These are phyloP conservation scores for Hydropsyche tenuis DNA, from an alignment of 1,140 invertebrate species.

Conservation along the genomic window DNA sequence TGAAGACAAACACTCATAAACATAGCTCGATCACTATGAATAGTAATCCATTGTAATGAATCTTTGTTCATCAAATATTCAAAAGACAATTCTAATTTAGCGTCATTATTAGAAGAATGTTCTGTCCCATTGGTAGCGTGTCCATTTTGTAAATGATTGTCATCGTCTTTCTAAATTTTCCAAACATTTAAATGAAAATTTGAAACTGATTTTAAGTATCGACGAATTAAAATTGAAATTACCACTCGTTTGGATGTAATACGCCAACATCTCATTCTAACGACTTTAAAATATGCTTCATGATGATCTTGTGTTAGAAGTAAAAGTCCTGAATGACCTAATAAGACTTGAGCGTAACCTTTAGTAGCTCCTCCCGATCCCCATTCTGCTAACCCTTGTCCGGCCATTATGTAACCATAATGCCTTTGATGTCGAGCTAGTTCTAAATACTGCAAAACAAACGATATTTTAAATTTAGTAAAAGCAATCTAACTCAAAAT, in stretches of 20 bases:
- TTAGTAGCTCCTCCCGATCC: slow-evolving; percentile 39
- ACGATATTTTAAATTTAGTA: background rate
- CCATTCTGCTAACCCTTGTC: slow-evolving; percentile 57
- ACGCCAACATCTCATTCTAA: slow-evolving; percentile 94
- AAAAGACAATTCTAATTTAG: slow-evolving; percentile 83
- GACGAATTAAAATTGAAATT: slow-evolving; percentile 54
- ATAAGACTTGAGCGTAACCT: slow-evolving; percentile 33
- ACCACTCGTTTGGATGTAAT: slow-evolving; percentile 87
- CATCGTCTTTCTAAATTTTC: slow-evolving; percentile 36
- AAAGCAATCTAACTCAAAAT: background rate
- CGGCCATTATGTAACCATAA: slow-evolving; percentile 89
- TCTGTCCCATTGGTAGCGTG: slow-evolving; percentile 38
- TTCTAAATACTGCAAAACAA: slow-evolving; percentile 78
- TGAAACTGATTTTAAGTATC: background rate
- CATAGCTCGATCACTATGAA: slow-evolving; percentile 89
- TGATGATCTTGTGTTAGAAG: slow-evolving; percentile 55
- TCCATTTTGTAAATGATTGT: slow-evolving; percentile 35
- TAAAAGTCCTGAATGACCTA: slow-evolving; percentile 42
- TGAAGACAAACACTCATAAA: slow-evolving; percentile 94
- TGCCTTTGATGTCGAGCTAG: slow-evolving; percentile 80
- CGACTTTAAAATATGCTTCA: slow-evolving; percentile 90
- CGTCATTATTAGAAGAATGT: slow-evolving; percentile 28
- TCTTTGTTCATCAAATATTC: slow-evolving; percentile 96
- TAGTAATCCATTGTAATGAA: slow-evolving; percentile 89
- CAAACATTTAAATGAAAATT: background rate